Evolutionary conservation across 2,888 invertebrate genomes (phyloP), one percentile per base, ranked within the genome.

Genomic region (Trissoscelio sp.): DNA sequence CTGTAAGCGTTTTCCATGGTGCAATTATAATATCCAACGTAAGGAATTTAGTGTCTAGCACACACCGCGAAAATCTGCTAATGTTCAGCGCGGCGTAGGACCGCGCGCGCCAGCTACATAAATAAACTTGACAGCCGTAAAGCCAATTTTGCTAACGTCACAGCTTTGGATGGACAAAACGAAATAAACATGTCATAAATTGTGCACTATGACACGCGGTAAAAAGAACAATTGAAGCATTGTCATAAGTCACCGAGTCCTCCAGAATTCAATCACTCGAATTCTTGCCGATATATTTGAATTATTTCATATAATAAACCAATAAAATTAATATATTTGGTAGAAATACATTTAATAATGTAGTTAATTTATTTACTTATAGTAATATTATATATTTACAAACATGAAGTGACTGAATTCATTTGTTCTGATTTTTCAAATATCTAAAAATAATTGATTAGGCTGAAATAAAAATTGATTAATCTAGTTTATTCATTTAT

Each of bases 101-200:
- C 2, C 7, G 16, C 9, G 24, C 24, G 42, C 39, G 28, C 28
- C 3, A 42, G 44, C 42, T 48, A 70, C 64, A 78, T 78, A 78
- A 78, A 78, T 78, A 78, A 78, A 78, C 64, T 78, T 78, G 78
- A 78, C 78, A 78, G 46, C 48, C 48, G 62, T 77, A 37, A 31
- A 70, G 69, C 37, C 78, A 78, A 78, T 78, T 78, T 78, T 70
- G 70, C 78, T 9, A 55, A 70, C 78, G 70, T 70, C 70, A 55
- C 62, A 53, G n/a, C 9, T 64, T 51, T 24, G n/a, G 55, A 44
- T 55, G 16, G 24, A 9, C 48, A 22, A 75, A 75, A 31, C 20
- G 67, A 67, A 75, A 74, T 66, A 74, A 74, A 66, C 46, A 20
- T 28, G 24, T 18, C 3, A 66, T 67, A 48, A 75, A 75, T 75